Percentiles rank a stretch among this genome's conserved stretches.
Evolutionary conservation across 2,888 invertebrate genomes (phyloP).

Genomic region (Leptogaster cylindrica): DNA sequence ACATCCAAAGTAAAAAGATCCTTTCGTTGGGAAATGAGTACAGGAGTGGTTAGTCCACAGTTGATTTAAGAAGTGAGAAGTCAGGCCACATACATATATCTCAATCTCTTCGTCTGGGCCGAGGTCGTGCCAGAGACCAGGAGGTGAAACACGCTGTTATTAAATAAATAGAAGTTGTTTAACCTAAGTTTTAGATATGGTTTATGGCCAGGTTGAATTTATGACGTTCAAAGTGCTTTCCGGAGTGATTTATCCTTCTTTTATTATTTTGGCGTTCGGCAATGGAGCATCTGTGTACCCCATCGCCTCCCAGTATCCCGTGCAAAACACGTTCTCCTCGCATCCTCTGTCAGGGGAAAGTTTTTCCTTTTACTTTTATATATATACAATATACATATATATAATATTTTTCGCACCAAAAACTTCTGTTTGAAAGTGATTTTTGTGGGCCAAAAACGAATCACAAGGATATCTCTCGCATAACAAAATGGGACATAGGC

Average conservation of each 20-base stretch:
- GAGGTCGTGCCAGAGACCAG: too few species aligned
- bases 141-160: background rate
- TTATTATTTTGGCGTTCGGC: background rate
- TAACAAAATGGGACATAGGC: background rate
- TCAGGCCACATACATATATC: background rate
- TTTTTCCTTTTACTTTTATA: too few species aligned
- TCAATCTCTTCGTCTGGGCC: too few species aligned
- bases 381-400: too few species aligned
- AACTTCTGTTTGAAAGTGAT: slow-evolving; percentile 14
- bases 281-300: too few species aligned
- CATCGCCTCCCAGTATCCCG: background rate
- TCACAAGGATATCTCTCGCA: background rate
- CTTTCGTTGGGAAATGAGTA: background rate
- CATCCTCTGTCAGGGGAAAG: background rate
- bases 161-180: slow-evolving; percentile 14
- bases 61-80: slow-evolving; percentile 22
- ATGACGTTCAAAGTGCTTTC: slow-evolving; percentile 42
- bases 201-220: slow-evolving; percentile 18
- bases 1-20: background rate
- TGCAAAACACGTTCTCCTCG: background rate
- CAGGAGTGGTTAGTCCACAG: background rate
- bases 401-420: too few species aligned
- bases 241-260: slow-evolving; percentile 35
- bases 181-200: slow-evolving; percentile 4
- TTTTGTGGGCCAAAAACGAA: too few species aligned